Percentiles rank a stretch among this genome's conserved stretches.
phyloP scores from a whole-genome alignment of 2,888 invertebrate genomes.

The Tachystola acroxantha region DNA sequence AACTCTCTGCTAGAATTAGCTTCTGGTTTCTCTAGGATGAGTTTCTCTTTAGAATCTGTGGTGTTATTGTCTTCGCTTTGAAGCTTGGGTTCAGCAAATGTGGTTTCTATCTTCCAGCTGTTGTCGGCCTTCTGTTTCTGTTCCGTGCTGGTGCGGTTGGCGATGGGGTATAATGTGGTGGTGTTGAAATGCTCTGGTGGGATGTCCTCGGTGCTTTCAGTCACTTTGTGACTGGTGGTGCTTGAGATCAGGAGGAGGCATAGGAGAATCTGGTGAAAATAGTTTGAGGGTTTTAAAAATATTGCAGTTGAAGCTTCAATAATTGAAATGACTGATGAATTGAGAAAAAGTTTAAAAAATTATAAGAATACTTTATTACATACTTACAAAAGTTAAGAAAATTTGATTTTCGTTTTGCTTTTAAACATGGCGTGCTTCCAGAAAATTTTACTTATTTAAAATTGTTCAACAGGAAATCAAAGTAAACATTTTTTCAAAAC shows the following conservation, averaged over 20 bases:
- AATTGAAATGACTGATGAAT: too few relatives aligned
- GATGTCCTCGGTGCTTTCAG: constrained; percentile 31
- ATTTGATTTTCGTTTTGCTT: too few relatives aligned
- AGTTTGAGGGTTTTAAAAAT: background rate
- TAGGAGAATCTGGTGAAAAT: constrained; percentile 30
- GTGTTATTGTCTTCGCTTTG: constrained; percentile 21
- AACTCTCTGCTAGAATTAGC: constrained; percentile 47
- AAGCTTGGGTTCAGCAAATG: constrained; percentile 32
- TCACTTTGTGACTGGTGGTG: constrained; percentile 24
- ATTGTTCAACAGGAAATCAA: too few relatives aligned
- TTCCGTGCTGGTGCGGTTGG: constrained; percentile 19
- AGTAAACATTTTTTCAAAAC: too few relatives aligned
- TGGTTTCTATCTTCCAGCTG: constrained; percentile 47
- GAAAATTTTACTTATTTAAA: too few relatives aligned
- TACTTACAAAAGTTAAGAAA: too few relatives aligned
- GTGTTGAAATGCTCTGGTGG: constrained; percentile 30
- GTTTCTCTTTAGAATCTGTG: constrained; percentile 19
- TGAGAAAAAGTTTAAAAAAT: too few relatives aligned
- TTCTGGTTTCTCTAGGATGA: constrained; percentile 18
- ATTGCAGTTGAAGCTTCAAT: too few relatives aligned
- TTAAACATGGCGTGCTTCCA: too few relatives aligned
- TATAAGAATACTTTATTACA: too few relatives aligned
- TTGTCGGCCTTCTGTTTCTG: constrained; percentile 20
- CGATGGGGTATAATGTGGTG: constrained; percentile 52
- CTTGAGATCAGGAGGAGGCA: constrained; percentile 29